Conservation (phyloP, 2,797 vertebrate species). For the Sciurus carolinensis region DNA sequence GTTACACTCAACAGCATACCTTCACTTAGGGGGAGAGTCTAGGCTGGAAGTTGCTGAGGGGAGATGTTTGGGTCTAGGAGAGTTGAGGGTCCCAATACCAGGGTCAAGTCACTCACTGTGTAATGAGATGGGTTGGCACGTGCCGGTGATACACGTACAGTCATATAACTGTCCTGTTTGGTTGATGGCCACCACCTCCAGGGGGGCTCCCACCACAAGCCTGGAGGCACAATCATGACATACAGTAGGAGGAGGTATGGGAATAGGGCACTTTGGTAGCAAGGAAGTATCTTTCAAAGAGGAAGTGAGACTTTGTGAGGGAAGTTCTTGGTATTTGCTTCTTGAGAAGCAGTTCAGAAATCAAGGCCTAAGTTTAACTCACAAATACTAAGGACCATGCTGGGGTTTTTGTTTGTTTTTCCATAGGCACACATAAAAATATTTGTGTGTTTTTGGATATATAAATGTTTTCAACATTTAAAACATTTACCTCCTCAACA, state of each 20-base stretch:
- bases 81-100: not conserved
- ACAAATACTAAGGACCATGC: not conserved
- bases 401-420: not conserved
- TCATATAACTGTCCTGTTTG: constrained; percentile 73
- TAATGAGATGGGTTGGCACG: constrained; percentile 34
- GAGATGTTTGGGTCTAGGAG: not conserved
- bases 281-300: not conserved
- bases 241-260: not conserved
- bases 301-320: not conserved
- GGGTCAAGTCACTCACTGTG: constrained; percentile 62
- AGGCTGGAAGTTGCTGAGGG: not conserved
- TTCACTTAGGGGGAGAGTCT: accelerated
- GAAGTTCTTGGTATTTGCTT: not conserved
- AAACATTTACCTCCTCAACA: not conserved
- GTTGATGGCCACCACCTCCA: constrained; percentile 59
- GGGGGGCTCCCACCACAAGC: constrained; percentile 77
- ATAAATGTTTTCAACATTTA: not conserved
- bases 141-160: not conserved
- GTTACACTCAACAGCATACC: not conserved
- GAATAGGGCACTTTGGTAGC: no score
- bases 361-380: not conserved
- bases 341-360: not conserved
- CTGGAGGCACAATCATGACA: constrained; percentile 17
- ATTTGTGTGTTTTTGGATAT: not conserved
- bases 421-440: not conserved